Conservation (phyloP, 2,113 vertebrate species). For the Tamias sibiricus region DNA sequence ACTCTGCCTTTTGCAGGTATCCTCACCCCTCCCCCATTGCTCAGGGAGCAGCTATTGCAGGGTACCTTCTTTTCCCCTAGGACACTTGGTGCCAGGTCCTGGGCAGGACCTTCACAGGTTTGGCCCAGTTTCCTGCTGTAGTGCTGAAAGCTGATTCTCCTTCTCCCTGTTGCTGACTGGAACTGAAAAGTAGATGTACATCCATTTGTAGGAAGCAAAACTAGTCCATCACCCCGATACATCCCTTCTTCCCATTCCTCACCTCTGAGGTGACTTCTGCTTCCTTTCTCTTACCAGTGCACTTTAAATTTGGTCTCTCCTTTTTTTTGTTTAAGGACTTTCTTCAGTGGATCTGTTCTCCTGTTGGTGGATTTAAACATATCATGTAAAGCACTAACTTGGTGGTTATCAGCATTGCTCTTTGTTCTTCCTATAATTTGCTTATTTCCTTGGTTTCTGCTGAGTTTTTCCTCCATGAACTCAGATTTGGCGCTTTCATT, state of each 20-base stretch:
- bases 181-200: background rate
- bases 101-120: background rate
- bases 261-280: background rate
- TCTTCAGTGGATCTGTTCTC: background rate
- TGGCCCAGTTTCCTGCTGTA: background rate
- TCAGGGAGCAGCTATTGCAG: background rate
- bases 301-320: background rate
- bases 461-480: background rate
- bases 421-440: background rate
- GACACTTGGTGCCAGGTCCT: background rate
- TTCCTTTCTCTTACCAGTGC: background rate
- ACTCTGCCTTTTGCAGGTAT: background rate
- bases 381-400: background rate
- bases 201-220: background rate
- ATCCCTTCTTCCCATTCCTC: fast-evolving
- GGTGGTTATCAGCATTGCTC: background rate
- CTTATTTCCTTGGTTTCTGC: background rate
- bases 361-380: background rate
- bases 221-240: fast-evolving
- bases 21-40: background rate
- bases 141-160: background rate
- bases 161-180: background rate
- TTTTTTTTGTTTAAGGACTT: background rate
- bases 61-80: background rate
- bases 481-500: background rate